These are phyloP conservation scores for Empidonax traillii DNA, from an alignment of 2,113 vertebrate genomes.

Conservation along the genomic window DNA sequence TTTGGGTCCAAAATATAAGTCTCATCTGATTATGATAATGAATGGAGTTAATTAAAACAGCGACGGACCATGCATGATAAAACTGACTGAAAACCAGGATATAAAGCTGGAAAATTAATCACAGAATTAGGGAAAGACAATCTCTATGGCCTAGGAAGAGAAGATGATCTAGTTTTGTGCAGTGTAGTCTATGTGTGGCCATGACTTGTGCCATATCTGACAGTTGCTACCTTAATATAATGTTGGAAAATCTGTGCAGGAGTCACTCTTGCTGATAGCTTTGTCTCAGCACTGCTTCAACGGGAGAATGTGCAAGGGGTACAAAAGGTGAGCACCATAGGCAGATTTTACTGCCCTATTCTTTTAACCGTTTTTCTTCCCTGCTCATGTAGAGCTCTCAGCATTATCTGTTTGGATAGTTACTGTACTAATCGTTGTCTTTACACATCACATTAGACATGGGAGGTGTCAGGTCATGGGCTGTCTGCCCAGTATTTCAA, in stretches of 20 bases:
- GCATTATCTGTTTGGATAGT: neutral
- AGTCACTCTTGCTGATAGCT: neutral
- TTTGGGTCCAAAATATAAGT: neutral
- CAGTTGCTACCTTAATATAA: neutral
- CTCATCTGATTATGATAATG: neutral
- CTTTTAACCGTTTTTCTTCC: neutral
- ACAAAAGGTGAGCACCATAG: neutral
- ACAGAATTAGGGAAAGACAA: neutral
- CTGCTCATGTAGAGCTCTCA: neutral
- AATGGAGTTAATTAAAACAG: neutral
- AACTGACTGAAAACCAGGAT: neutral
- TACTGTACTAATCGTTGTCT: neutral
- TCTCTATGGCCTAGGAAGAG: neutral
- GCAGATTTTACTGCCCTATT: neutral
- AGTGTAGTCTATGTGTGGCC: neutral
- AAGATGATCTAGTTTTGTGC: neutral
- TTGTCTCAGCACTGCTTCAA: neutral
- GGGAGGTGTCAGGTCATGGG: neutral
- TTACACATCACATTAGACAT: neutral
- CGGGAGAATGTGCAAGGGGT: neutral
- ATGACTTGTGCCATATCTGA: neutral
- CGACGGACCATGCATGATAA: neutral
- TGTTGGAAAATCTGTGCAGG: neutral
- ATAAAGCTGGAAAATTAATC: neutral
- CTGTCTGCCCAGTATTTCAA: neutral